These are phyloP conservation scores for Saccostrea cuccullata DNA, from an alignment of 1,140 invertebrate genomes.

Conservation along the genomic window DNA sequence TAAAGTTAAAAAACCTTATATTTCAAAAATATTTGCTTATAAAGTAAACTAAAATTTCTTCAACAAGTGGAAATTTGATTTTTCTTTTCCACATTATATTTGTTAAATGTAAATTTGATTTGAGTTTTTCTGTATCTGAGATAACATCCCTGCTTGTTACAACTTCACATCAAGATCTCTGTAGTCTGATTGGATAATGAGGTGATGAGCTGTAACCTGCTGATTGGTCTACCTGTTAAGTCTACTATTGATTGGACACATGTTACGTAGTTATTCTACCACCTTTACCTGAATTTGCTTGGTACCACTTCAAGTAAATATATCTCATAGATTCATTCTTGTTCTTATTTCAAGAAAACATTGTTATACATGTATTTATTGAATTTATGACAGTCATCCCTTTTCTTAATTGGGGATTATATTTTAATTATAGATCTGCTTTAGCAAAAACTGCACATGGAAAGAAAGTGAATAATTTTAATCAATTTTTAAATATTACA, in stretches of 20 bases:
- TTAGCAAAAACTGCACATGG: no score
- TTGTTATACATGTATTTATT: no score
- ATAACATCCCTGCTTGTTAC: slow-evolving; percentile 13
- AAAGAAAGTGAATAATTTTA: no score
- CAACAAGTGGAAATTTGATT: no score
- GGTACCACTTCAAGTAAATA: slow-evolving; percentile 26
- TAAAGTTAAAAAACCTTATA: no score
- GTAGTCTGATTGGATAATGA: slow-evolving; percentile 24
- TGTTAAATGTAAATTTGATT: not conserved
- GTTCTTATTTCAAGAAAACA: not conserved
- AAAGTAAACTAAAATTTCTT: no score
- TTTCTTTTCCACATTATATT: no score
- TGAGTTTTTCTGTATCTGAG: not conserved
- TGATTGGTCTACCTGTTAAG: slow-evolving; percentile 20
- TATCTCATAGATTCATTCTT: not conserved
- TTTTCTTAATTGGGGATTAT: no score
- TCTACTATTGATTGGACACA: not conserved
- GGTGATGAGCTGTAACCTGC: slow-evolving; percentile 28
- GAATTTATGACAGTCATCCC: no score
- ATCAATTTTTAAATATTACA: no score
- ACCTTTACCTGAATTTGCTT: slow-evolving; percentile 1
- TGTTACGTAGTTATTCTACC: slow-evolving; percentile 11
- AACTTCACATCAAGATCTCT: slow-evolving; percentile 23
- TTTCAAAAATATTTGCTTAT: no score
- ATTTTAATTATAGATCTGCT: no score